Base-by-base conservation (phyloP, 2,113 vertebrate species). In the Hemibagrus wyckioides region DNA sequence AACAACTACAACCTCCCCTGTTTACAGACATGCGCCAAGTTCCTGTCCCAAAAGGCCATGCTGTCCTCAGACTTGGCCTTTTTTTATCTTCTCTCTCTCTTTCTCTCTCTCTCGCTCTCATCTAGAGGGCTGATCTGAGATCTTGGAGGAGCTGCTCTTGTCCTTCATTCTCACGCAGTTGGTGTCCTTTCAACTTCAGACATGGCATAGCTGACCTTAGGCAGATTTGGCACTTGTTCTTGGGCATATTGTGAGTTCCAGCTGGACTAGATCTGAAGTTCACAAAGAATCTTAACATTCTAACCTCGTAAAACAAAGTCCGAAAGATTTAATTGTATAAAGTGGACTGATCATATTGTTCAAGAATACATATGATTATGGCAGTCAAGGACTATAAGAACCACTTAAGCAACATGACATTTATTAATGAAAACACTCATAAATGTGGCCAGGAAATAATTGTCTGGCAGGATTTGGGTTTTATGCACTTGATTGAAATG, bases 1-100 rank as follows among this genome's bases (percentile, higher is more conserved):
- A 83, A 83, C 81, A 83, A 84, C 86, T 73, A 87, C 86, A 84
- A 85, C 86, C 86, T 87, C 86, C 73, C 86, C 86, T 87, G 86
- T 87, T 83, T 83, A 83, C 86, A 87, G 81, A 79, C 86, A 77
- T 87, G 61, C 61, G 71, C 71, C 81, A 44, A 84, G 81, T 84
- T 87, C 80, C 79, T 83, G 57, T 83, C 71, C 80, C 41, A 28
- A 30, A 83, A 87, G 44, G 54, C 80, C 86, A 63, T 17, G 19
- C 54, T 63, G 69, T 82, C 85, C 85, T 87, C 65, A 82, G 65
- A 86, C 73, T 81, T 71, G 86, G 69, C 41, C 65, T 82, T 48
- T 76, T 80, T 33, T 30, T 23, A 2, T 21, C 57, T n/a, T 17
- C 28, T 48, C 39, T 56, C 36, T 50, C 15, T 57, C 61, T 75